phyloP scores from a whole-genome alignment of 2,113 vertebrate genomes.

The Ptilonorhynchus violaceus region DNA sequence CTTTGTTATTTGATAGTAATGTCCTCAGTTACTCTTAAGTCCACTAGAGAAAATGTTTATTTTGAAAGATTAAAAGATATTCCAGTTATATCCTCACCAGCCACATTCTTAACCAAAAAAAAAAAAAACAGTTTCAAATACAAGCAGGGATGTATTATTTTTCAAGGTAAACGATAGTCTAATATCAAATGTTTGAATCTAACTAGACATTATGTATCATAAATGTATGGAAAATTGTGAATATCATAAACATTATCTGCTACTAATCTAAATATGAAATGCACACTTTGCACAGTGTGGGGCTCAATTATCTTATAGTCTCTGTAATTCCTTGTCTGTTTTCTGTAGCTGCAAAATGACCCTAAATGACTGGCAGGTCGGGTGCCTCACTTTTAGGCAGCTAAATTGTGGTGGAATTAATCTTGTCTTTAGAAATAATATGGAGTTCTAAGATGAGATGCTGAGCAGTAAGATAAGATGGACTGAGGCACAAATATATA shows the following conservation, averaged over 20 bases:
- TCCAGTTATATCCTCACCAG: neutral
- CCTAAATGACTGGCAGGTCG: neutral
- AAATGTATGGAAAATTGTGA: neutral
- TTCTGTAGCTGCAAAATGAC: neutral
- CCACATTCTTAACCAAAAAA: neutral
- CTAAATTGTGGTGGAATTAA: neutral
- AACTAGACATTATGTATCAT: neutral
- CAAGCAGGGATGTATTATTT: neutral
- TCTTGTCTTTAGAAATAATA: neutral
- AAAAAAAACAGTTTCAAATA: neutral
- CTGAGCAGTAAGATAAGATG: neutral
- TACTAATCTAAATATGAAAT: neutral
- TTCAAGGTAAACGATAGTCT: neutral
- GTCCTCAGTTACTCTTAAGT: neutral
- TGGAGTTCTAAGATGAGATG: neutral
- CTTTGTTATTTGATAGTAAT: neutral
- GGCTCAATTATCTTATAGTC: neutral
- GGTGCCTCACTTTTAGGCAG: neutral
- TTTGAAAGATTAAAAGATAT: neutral
- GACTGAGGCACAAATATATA: neutral
- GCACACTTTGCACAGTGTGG: neutral
- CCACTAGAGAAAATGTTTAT: neutral
- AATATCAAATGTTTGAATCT: neutral
- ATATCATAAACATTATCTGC: neutral
- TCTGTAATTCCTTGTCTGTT: neutral